These are phyloP conservation scores for Hyposmocoma kahamanoa DNA, from an alignment of 1,140 invertebrate species.

Conservation along the genomic window DNA sequence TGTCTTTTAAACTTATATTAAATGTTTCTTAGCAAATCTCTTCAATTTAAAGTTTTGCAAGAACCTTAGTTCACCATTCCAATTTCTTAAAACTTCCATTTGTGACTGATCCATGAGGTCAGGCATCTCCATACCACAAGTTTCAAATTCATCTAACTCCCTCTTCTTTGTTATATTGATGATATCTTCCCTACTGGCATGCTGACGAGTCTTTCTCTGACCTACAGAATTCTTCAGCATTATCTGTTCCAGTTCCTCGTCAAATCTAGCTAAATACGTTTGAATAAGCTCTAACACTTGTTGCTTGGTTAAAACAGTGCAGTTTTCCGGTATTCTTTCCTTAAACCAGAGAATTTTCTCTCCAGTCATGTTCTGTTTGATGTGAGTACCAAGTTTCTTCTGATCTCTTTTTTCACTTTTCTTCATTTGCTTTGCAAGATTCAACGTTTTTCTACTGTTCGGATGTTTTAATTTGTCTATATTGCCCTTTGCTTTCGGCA, in stretches of 20 bases:
- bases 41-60: slow-evolving; percentile 80
- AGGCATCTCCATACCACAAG: slow-evolving; percentile 83
- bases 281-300: slow-evolving; percentile 76
- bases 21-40: slow-evolving; percentile 73
- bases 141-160: slow-evolving; percentile 81
- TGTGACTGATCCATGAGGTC: slow-evolving; percentile 76
- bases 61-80: slow-evolving; percentile 80
- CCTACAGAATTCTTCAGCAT: slow-evolving; percentile 82
- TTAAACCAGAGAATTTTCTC: slow-evolving; percentile 84
- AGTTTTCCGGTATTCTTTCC: slow-evolving; percentile 74
- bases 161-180: slow-evolving; percentile 81
- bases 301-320: slow-evolving; percentile 73
- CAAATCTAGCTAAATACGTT: slow-evolving; percentile 77
- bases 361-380: slow-evolving; percentile 81
- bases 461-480: slow-evolving; percentile 82
- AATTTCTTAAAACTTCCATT: slow-evolving; percentile 75
- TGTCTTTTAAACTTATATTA: slow-evolving; percentile 35
- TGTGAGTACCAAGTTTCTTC: slow-evolving; percentile 75
- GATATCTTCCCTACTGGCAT: slow-evolving; percentile 83
- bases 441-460: slow-evolving; percentile 83
- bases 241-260: slow-evolving; percentile 86
- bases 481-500: slow-evolving; percentile 53
- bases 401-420: slow-evolving; percentile 78
- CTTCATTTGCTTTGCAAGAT: slow-evolving; percentile 79
- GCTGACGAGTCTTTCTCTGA: slow-evolving; percentile 80